Percentiles rank a stretch among this genome's conserved stretches.
These are phyloP conservation scores for Ernsta delagoae DNA, from an alignment of 2,888 invertebrate genomes.

Conservation along the genomic window DNA sequence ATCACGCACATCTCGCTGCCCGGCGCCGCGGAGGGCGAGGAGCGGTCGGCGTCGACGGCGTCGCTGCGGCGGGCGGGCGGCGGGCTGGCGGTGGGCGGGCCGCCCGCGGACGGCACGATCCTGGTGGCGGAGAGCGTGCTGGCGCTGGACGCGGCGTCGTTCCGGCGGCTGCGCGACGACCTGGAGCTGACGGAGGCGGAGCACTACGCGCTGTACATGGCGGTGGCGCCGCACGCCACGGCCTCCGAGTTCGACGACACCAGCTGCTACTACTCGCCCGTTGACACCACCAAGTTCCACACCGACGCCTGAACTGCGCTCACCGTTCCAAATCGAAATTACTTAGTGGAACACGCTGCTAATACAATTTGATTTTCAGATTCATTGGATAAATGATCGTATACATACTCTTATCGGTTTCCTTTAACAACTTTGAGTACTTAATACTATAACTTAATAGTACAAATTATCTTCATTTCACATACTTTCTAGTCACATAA, in stretches of 20 bases:
- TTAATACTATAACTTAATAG: no score
- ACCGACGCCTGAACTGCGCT: neutral
- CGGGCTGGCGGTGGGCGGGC: conserved; percentile 42
- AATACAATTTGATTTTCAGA: neutral
- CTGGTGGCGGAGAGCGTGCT: conserved; percentile 84
- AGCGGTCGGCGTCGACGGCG: conserved; percentile 65
- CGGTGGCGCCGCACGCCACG: conserved; percentile 93
- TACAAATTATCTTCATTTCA: no score
- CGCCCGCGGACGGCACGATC: conserved; percentile 76
- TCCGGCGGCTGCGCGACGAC: conserved; percentile 77
- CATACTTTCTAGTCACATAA: no score
- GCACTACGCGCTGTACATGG: conserved; percentile 94
- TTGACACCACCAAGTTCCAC: conserved; percentile 90
- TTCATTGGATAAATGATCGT: neutral
- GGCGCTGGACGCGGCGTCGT: conserved; percentile 71
- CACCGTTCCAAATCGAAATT: neutral
- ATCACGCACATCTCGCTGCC: conserved; percentile 88
- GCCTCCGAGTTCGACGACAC: conserved; percentile 95
- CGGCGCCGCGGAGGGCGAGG: conserved; percentile 75
- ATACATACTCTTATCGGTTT: no score
- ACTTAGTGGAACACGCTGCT: neutral
- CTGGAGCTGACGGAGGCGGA: conserved; percentile 94
- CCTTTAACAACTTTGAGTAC: no score
- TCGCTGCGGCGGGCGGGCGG: no score
- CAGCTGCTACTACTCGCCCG: conserved; percentile 93